Conservation (phyloP, 2,888 invertebrate genomes). For the Julus scandinavius region DNA sequence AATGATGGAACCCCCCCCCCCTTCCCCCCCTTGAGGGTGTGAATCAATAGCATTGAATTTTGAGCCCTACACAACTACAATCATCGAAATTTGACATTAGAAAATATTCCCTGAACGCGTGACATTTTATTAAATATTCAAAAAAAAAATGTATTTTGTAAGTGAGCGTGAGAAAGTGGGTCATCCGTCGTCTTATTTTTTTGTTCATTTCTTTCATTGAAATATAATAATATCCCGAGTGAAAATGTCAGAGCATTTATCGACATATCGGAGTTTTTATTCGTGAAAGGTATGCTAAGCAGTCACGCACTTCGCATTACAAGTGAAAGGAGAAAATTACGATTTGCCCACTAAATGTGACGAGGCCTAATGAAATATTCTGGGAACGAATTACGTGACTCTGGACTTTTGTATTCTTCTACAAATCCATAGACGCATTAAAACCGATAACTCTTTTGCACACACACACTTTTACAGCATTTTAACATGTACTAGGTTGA, state of each 20-base stretch:
- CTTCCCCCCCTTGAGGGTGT: too few relatives aligned
- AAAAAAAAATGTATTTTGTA: background rate
- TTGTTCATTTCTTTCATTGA: background rate
- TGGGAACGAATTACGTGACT: background rate
- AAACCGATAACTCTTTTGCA: background rate
- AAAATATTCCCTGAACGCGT: background rate
- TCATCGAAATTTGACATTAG: background rate
- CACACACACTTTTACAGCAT: background rate
- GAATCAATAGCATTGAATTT: too few relatives aligned
- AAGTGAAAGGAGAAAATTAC: constrained; percentile 27
- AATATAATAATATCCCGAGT: background rate
- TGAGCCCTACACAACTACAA: too few relatives aligned
- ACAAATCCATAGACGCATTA: background rate
- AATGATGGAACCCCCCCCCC: too few relatives aligned
- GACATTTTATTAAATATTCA: background rate
- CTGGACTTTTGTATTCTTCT: background rate
- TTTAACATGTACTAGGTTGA: background rate
- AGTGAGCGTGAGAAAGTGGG: background rate
- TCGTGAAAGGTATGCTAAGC: background rate
- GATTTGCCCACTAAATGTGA: background rate
- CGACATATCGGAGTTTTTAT: constrained; percentile 11
- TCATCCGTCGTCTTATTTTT: background rate
- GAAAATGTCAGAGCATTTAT: background rate
- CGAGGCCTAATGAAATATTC: background rate
- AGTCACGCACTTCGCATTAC: background rate